Percentiles rank a stretch among this genome's conserved stretches.
These are phyloP conservation scores for Holacanthella duospinosa DNA, from an alignment of 2,888 invertebrate genomes.

Conservation along the genomic window DNA sequence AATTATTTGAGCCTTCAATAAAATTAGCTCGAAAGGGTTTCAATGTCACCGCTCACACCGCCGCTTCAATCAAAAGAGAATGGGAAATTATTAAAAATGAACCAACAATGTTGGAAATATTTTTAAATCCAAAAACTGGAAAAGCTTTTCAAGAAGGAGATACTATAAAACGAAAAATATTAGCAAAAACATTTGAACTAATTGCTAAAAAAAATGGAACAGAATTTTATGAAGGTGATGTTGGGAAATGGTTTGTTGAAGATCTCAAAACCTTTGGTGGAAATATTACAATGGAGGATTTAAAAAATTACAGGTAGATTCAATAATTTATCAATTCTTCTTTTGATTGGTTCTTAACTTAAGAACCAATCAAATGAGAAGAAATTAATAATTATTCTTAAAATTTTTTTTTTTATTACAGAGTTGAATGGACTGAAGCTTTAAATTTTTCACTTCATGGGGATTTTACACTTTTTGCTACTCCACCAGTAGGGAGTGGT, in stretches of 20 bases:
- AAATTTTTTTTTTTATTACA: constrained; percentile 9
- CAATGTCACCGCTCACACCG: constrained; percentile 31
- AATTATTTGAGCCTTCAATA: constrained; percentile 43
- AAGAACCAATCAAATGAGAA: not conserved
- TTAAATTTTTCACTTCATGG: constrained; percentile 23
- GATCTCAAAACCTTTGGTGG: constrained; percentile 56
- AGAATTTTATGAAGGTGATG: constrained; percentile 53
- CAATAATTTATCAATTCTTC: not conserved
- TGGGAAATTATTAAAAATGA: constrained; percentile 9
- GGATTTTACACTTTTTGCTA: constrained; percentile 42
- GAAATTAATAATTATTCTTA: no score
- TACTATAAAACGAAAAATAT: constrained; percentile 50
- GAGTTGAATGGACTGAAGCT: constrained; percentile 15
- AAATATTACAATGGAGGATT: constrained; percentile 65
- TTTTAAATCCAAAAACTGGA: constrained; percentile 51
- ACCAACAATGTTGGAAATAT: constrained; percentile 18
- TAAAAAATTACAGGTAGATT: constrained; percentile 57
- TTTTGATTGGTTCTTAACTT: not conserved
- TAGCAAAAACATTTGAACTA: constrained; percentile 58
- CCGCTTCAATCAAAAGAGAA: constrained; percentile 17
- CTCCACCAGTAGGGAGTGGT: constrained; percentile 47
- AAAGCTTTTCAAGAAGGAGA: constrained; percentile 55
- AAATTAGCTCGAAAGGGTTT: constrained; percentile 42
- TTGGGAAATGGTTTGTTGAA: constrained; percentile 41
- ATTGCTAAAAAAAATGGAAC: constrained; percentile 58